Conservation (phyloP, 2,888 invertebrate genomes). For the Eupelmus urozonus region DNA sequence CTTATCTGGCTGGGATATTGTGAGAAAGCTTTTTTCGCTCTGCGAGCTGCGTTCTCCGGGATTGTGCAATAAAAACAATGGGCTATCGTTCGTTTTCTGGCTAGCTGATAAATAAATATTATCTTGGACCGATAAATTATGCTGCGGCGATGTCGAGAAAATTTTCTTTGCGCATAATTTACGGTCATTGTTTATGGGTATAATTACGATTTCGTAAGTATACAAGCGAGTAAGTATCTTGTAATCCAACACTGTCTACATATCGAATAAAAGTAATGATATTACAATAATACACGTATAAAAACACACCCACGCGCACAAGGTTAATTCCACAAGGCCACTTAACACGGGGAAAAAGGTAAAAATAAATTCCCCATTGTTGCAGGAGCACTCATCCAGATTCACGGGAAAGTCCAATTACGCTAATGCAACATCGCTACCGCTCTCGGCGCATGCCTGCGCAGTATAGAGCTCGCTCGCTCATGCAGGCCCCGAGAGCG, state of each 20-base stretch:
- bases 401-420: conserved; percentile 43
- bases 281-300: no score
- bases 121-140: conserved; percentile 29
- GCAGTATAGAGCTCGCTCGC: neutral
- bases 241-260: no score
- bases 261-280: no score
- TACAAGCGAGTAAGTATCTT: no score
- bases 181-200: no score
- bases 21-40: conserved; percentile 29
- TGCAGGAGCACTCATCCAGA: neutral
- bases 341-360: neutral
- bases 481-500: neutral
- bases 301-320: no score
- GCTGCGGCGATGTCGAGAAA: no score
- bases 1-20: conserved; percentile 20
- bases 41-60: neutral
- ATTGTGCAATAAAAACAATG: conserved; percentile 21
- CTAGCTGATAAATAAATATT: neutral
- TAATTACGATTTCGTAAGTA: no score
- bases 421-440: conserved; percentile 19
- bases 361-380: neutral
- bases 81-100: conserved; percentile 2
- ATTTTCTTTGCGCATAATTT: no score
- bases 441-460: neutral
- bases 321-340: no score